Evolutionary conservation across 2,113 vertebrate species (phyloP), one percentile per base, ranked within the genome.

Genomic region (Oncorhynchus clarkii): DNA sequence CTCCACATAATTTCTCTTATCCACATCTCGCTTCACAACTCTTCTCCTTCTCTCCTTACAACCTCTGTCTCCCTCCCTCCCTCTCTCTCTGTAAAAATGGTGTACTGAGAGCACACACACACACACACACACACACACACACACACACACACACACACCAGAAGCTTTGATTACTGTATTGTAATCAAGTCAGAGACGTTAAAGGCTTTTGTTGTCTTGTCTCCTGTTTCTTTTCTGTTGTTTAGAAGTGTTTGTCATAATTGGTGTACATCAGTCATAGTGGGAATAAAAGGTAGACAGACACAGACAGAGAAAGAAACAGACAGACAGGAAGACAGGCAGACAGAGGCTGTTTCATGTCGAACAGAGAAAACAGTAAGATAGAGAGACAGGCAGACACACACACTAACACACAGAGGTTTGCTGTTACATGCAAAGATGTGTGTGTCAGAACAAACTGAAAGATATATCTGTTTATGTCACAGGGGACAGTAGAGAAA

Each of bases 401-500:
- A 67, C 12, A 27, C 65, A 29, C 27, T 27, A 26, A 13, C 13
- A 27, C 4, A 67, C 22, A 67, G 13, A 27, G 29, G 27, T 45
- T 45, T 9, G 9, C 39, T 45, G 39, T 45, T 11, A 45, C 9
- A 45, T 45, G 39, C 12, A 31, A 67, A 18, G 14, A 16, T 27
- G 66, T 39, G 20, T 13, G 14, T 12, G 65, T 45, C 8, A 39
- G 31, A 68, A 67, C 27, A 31, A 14, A 68, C 14, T 68, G 49
- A 73, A 82, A 81, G 71, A 83, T 85, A 86, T 87, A 76, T 87
- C 85, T 73, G 78, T 87, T 71, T 87, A 81, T 87, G 87, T 84
- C 86, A 85, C 80, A 82, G 86, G 39, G 89, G 88, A 86, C 89
- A 87, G 88, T 83, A 76, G 39, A 45, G 9, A 87, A 80, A 82